Evolutionary conservation across 2,888 invertebrate genomes (phyloP).

Genomic region (Pollenia labialis): DNA sequence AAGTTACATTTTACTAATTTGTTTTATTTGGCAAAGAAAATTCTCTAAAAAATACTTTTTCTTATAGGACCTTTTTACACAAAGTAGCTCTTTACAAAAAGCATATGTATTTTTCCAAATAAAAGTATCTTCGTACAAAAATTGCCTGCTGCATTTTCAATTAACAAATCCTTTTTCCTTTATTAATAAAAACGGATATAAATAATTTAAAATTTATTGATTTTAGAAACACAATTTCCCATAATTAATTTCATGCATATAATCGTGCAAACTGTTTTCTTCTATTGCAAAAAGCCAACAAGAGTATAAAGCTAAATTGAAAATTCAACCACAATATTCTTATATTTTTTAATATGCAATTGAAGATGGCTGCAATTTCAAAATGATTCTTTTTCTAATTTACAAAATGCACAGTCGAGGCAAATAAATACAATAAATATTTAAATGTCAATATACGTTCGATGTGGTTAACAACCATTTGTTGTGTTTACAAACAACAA

Average conservation of each 20-base stretch:
- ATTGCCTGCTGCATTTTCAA: too few species aligned
- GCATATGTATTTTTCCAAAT: too few species aligned
- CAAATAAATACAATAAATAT: slow-evolving; percentile 14
- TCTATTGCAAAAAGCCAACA: slow-evolving; percentile 21
- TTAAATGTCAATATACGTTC: slow-evolving; percentile 65
- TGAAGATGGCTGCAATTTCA: slow-evolving; percentile 66
- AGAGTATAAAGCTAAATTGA: slow-evolving; percentile 40
- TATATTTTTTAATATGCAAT: slow-evolving; percentile 43
- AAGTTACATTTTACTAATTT: too few species aligned
- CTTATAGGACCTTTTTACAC: too few species aligned
- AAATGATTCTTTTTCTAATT: slow-evolving; percentile 46
- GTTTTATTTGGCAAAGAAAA: too few species aligned
- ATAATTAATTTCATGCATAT: slow-evolving; percentile 10
- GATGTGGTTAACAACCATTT: slow-evolving; percentile 69
- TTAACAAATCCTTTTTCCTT: neutral
- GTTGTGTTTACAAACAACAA: slow-evolving; percentile 67
- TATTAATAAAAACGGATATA: neutral
- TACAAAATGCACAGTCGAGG: slow-evolving; percentile 15
- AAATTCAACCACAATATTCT: slow-evolving; percentile 55
- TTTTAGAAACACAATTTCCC: neutral
- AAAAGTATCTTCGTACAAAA: too few species aligned
- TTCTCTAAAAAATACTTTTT: too few species aligned
- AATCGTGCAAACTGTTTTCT: slow-evolving; percentile 6
- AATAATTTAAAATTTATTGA: slow-evolving; percentile 37
- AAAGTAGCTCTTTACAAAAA: too few species aligned